Percentiles rank a stretch among this genome's conserved stretches.
phyloP scores from a whole-genome alignment of 1,140 invertebrate genomes.

The Tenebrio molitor region DNA sequence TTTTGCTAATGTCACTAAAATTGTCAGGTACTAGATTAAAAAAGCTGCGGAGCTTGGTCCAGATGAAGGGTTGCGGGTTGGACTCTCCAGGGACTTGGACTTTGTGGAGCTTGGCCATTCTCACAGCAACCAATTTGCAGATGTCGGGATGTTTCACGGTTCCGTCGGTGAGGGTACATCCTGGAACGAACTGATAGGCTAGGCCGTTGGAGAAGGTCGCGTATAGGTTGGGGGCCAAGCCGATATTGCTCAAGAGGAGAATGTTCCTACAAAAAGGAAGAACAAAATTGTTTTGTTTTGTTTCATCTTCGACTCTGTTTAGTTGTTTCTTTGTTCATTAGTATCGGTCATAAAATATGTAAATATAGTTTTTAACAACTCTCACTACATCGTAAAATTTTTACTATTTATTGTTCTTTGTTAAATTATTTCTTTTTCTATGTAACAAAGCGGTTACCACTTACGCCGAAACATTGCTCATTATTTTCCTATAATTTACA shows the following conservation, averaged over 20 bases:
- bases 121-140: constrained; percentile 80
- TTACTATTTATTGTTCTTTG: no score
- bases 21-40: constrained; percentile 78
- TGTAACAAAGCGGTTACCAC: no score
- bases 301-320: no score
- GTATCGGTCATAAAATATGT: no score
- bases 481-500: no score
- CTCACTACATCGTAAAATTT: no score
- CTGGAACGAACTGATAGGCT: constrained; percentile 92
- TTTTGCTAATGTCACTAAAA: constrained; percentile 74
- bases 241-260: constrained; percentile 77
- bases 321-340: no score
- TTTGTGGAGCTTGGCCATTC: constrained; percentile 87
- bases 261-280: constrained; percentile 74
- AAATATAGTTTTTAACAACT: no score
- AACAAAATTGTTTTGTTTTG: constrained; percentile 13
- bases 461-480: no score
- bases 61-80: constrained; percentile 74
- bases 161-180: constrained; percentile 80
- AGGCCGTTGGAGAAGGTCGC: constrained; percentile 95
- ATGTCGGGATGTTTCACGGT: constrained; percentile 79
- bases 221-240: constrained; percentile 88
- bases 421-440: no score
- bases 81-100: constrained; percentile 66
- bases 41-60: constrained; percentile 83